Evolutionary conservation across 2,113 vertebrate species (phyloP).

Genomic region (Ranitomeya variabilis): DNA sequence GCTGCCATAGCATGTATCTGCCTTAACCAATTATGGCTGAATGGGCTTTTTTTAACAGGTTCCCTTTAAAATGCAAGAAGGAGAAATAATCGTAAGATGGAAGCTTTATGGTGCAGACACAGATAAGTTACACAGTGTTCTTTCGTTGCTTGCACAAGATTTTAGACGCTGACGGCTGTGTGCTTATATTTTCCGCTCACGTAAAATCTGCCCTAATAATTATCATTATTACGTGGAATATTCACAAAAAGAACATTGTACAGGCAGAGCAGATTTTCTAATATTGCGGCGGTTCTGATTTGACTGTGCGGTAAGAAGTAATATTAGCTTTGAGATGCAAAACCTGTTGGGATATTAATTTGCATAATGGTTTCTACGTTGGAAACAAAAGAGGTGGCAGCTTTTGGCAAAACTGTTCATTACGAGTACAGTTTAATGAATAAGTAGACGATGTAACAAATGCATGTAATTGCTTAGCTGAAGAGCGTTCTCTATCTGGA

Average conservation of each 20-base stretch:
- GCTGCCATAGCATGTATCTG: no score
- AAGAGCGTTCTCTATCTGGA: conserved; percentile 32
- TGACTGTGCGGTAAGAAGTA: not conserved
- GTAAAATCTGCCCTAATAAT: not conserved
- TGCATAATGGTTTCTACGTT: conserved; percentile 15
- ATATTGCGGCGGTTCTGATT: not conserved
- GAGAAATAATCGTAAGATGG: not conserved
- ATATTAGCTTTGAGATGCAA: conserved; percentile 9
- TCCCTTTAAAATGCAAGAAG: not conserved
- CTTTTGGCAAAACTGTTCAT: conserved; percentile 23
- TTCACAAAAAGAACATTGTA: not conserved
- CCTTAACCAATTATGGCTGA: no score
- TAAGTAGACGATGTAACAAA: conserved; percentile 37
- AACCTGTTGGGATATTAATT: conserved; percentile 29
- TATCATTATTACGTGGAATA: conserved; percentile 15
- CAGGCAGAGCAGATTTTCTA: not conserved
- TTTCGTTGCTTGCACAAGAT: not conserved
- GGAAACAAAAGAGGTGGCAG: conserved; percentile 35
- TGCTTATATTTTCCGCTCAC: not conserved
- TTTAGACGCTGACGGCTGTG: no score
- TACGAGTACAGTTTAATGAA: conserved; percentile 45
- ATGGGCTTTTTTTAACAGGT: no score
- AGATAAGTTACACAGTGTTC: not conserved
- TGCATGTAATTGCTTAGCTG: conserved; percentile 38
- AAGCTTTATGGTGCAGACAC: not conserved